These are phyloP conservation scores for Diplazon laetatorius DNA, from an alignment of 2,888 invertebrate species.

Conservation along the genomic window DNA sequence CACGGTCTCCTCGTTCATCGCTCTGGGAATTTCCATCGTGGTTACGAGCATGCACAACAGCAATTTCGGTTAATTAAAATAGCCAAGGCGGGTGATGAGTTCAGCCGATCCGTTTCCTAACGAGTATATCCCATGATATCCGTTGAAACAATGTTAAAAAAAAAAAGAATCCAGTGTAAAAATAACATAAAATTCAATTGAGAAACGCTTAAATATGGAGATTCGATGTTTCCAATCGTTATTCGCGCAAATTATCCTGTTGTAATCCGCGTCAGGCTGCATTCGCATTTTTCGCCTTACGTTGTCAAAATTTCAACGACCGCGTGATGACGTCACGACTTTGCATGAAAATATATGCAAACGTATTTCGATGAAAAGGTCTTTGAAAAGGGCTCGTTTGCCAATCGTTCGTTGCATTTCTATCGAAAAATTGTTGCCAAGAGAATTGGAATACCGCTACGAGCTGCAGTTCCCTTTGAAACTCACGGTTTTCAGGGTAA, in stretches of 20 bases:
- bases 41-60: conserved; percentile 9
- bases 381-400: too few relatives aligned
- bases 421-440: too few relatives aligned
- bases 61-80: conserved; percentile 63
- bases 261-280: neutral
- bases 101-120: conserved; percentile 36
- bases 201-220: neutral
- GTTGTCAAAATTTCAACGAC: too few relatives aligned
- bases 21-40: conserved; percentile 56
- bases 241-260: too few relatives aligned
- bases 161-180: neutral
- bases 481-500: too few relatives aligned
- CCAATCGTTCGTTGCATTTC: too few relatives aligned
- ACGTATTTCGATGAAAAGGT: too few relatives aligned
- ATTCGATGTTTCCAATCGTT: neutral
- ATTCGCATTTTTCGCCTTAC: too few relatives aligned
- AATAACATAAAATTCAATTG: neutral
- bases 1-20: conserved; percentile 56
- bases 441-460: too few relatives aligned
- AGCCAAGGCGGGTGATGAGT: conserved; percentile 38
- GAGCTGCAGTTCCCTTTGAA: too few relatives aligned
- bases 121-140: conserved; percentile 17
- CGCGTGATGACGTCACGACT: too few relatives aligned
- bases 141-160: conserved; percentile 15
- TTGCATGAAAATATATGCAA: too few relatives aligned